Base-by-base conservation (phyloP, 2,888 invertebrate genomes). In the Leucophora obtusa region DNA sequence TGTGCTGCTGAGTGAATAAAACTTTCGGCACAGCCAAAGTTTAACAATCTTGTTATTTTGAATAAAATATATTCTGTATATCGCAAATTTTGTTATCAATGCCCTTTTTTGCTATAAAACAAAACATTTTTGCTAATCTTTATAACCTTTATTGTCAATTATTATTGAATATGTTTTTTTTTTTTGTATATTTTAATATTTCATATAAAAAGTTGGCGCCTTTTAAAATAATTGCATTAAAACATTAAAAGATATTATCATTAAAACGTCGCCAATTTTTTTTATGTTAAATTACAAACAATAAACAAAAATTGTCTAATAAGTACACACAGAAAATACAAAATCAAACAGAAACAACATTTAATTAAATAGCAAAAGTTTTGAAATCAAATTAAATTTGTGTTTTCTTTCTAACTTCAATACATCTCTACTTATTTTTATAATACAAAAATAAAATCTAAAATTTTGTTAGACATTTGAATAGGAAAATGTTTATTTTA, bases 51-150 rank as follows among this genome's bases (percentile, higher is more conserved):
- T 21, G 3, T 7, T 28, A 7, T 28, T 28, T 28, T 28, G 3
- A 28, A 6, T 28, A 6, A 1, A 28, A 28, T 28, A 28, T 28
- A 28, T 28, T 28, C 28, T 17, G 1, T 43, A 62, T 35, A 15
- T 71, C 1, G 5, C 18, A 58, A 63, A 58, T 21, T 28, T 28
- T 63, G 54, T 81, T 79, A 78, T 76, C 71, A 70, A 56, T 59
- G 21, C 15, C 62, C 53, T 54, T 56, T 69, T 18, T 58, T 70
- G 10, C 1, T 68, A 7, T 69, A 60, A 54, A 78, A 78, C 35
- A 62, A 51, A 68, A 70, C 76, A 76, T 78, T 14, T 72, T 28
- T 28, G 21, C 4, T 80, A 50, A 73, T 62, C 75, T 60, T 70
- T 60, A 53, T 62, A 68, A 62, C 62, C 58, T 68, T 72, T 65